A percentile compares a stretch with the other conserved stretches of the same genome.
Evolutionary conservation across 2,113 vertebrate genomes (phyloP).

Genomic region (Furnarius figulus): DNA sequence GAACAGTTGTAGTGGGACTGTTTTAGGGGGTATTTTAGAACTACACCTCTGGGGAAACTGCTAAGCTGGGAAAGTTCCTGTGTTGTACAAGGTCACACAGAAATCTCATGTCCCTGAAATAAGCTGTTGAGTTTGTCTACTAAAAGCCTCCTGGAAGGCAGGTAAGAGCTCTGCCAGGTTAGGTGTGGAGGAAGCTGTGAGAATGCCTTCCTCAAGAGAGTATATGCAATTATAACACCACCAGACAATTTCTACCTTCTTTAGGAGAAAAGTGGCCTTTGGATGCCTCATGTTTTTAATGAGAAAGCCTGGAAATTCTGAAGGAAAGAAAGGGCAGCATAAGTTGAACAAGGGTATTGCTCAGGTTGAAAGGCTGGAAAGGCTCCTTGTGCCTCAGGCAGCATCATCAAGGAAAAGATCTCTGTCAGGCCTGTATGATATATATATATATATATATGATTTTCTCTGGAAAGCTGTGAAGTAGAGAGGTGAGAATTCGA

Average conservation of each 20-base stretch:
- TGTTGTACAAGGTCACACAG: neutral
- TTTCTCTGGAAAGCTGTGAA: neutral
- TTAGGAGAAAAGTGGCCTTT: neutral
- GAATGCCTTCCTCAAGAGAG: neutral
- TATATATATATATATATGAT: too few species aligned
- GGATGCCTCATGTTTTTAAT: neutral
- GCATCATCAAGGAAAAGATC: neutral
- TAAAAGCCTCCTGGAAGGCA: neutral
- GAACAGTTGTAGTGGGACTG: neutral
- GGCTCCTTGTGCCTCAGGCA: neutral
- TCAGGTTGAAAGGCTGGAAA: neutral
- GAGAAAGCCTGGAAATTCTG: neutral
- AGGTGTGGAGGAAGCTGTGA: neutral
- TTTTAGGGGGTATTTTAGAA: neutral
- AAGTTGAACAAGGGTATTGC: neutral
- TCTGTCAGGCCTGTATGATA: neutral
- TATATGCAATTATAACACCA: neutral
- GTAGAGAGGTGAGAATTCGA: neutral
- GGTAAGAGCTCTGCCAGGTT: neutral
- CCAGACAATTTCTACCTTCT: neutral
- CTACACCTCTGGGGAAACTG: constrained; percentile 25
- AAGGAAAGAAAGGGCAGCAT: neutral
- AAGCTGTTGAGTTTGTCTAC: neutral
- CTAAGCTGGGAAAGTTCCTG: constrained; percentile 28
- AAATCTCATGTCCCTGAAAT: neutral